Base-by-base conservation (phyloP, 2,888 invertebrate genomes). In the Beris chalybata region DNA sequence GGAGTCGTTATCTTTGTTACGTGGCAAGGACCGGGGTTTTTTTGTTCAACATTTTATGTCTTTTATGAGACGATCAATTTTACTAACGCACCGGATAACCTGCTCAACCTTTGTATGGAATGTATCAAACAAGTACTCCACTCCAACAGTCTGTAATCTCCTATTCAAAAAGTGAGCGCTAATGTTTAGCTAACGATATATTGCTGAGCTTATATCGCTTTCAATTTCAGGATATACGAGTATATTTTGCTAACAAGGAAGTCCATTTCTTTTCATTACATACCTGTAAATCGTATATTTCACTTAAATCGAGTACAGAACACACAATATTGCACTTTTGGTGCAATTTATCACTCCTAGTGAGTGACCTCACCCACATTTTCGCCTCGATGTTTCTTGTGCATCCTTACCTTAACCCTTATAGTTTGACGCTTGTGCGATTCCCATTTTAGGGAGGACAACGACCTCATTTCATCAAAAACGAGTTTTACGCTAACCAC, bases 1-100 rank as follows among this genome's bases (percentile, higher is more conserved):
- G 67, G 59, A 58, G 65, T 67, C 65, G 54, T 67, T 67, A 67
- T 67, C 65, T 65, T 45, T 55, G 38, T 12, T 56, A 13, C 9
- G 13, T 38, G 13, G 38, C 9, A 22, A n/a, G 38, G 9, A 43
- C 13, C 38, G 15, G 38, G 38, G 9, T 43, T 38, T 38, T 22
- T 22, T 38, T 9, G 38, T 38, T 38, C 38, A 38, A 38, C 38
- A 38, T 38, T 38, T 38, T 38, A 38, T 38, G 38, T 38, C 38
- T 38, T 38, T 38, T 38, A 38, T 38, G 38, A 38, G 38, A 9
- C 38, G 38, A 38, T 22, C 38, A 38, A 9, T 38, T 38, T 5
- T 38, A 38, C 38, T 7, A 38, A 9, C 9, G 38, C 38, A 38
- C 38, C 38, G 38, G 38, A 38, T 38, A 38, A 22, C 22, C 22